A percentile compares a stretch with the other conserved stretches of the same genome.
Evolutionary conservation across 2,888 invertebrate genomes (phyloP).

Genomic region (Euplexia lucipara): DNA sequence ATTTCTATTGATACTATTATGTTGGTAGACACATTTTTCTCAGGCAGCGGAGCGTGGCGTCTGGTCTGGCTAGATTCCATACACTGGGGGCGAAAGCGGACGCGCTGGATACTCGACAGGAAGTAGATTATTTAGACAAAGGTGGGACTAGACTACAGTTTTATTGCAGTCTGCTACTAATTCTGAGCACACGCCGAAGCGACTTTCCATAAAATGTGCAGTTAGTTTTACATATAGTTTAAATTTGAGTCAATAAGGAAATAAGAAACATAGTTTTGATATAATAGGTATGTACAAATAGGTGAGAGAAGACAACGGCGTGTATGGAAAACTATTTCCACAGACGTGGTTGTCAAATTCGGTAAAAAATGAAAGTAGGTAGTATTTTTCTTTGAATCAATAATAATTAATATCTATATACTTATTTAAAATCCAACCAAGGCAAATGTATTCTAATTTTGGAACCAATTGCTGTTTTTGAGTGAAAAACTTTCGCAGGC

Average conservation of each 20-base stretch:
- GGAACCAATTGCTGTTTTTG: neutral
- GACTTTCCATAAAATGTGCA: constrained; percentile 13
- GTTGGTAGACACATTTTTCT: constrained; percentile 83
- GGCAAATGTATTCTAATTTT: neutral
- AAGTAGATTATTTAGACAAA: constrained; percentile 65
- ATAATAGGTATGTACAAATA: neutral
- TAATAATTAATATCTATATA: neutral
- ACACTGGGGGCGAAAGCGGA: constrained; percentile 73
- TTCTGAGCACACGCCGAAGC: constrained; percentile 17
- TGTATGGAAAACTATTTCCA: constrained; percentile 6
- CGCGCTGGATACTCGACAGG: constrained; percentile 64
- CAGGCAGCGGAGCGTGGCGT: constrained; percentile 85
- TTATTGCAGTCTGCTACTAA: constrained; percentile 47
- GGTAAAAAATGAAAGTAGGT: too few species aligned
- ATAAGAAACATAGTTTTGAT: constrained; percentile 1
- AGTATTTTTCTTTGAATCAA: neutral
- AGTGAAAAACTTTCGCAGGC: constrained; percentile 11
- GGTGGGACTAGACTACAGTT: constrained; percentile 58
- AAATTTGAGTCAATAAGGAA: constrained; percentile 4
- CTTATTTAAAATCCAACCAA: too few species aligned
- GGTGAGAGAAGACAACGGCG: too few species aligned
- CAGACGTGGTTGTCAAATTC: neutral
- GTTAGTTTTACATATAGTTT: neutral
- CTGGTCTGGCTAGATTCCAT: constrained; percentile 75
- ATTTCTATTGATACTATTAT: constrained; percentile 62